A percentile compares a stretch with the other conserved stretches of the same genome.
Evolutionary conservation across 1,140 invertebrate species (phyloP).

Genomic region (Brachionus calyciflorus): DNA sequence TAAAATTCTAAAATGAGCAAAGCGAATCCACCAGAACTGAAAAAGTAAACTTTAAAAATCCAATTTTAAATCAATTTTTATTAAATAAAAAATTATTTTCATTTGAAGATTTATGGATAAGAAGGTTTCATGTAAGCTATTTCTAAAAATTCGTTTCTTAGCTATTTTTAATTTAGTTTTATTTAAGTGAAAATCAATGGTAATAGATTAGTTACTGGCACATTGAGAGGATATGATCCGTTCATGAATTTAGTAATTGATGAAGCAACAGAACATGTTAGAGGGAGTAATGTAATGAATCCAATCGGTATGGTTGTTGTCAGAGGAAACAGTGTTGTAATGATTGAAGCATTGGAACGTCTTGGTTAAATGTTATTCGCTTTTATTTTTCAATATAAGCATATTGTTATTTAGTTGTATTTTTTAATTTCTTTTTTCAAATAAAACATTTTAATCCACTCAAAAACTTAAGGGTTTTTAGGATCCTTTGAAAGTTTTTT

Average conservation of each 20-base stretch:
- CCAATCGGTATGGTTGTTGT: constrained; percentile 93
- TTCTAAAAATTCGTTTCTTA: constrained; percentile 38
- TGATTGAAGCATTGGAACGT: constrained; percentile 80
- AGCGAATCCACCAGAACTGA: constrained; percentile 66
- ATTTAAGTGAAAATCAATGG: constrained; percentile 82
- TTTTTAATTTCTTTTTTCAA: no score
- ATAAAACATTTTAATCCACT: no score
- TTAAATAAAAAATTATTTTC: constrained; percentile 53
- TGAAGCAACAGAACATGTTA: constrained; percentile 83
- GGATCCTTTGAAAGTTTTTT: no score
- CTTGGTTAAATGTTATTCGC: neutral
- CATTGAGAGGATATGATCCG: constrained; percentile 93
- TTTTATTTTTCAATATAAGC: no score
- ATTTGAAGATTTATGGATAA: constrained; percentile 64
- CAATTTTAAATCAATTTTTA: constrained; percentile 49
- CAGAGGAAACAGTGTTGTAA: constrained; percentile 85
- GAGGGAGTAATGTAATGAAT: constrained; percentile 76
- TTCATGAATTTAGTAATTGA: constrained; percentile 97
- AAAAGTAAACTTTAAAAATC: no score
- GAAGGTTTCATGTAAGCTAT: constrained; percentile 59
- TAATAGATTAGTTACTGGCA: constrained; percentile 81
- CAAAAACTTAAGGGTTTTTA: no score
- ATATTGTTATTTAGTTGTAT: no score
- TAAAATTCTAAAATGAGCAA: constrained; percentile 62
- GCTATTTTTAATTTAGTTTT: constrained; percentile 26